Conservation (phyloP, 2,888 invertebrate genomes). For the Nycteola revayana region DNA sequence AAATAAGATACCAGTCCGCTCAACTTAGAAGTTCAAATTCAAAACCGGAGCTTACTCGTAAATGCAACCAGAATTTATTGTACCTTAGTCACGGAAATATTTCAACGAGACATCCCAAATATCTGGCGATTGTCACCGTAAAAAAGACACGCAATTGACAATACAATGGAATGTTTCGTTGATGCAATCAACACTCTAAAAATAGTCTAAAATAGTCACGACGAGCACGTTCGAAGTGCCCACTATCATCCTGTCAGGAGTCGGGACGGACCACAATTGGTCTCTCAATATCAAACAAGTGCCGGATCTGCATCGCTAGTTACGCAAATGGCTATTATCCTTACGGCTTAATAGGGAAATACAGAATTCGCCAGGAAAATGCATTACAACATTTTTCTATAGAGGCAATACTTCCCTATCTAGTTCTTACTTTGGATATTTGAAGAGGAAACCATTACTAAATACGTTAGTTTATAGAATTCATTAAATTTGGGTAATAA, state of each 20-base stretch:
- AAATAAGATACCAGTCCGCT: no score
- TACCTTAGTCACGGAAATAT: constrained; percentile 22
- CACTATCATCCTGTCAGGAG: constrained; percentile 64
- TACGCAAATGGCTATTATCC: constrained; percentile 34
- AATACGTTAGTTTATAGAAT: no score
- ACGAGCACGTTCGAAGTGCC: constrained; percentile 51
- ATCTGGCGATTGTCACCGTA: constrained; percentile 33
- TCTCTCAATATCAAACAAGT: constrained; percentile 43
- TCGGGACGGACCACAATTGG: constrained; percentile 51
- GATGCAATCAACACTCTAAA: constrained; percentile 65
- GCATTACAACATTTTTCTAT: no score
- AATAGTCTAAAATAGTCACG: constrained; percentile 71
- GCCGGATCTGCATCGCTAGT: constrained; percentile 33
- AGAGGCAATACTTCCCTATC: no score
- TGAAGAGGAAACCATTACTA: no score
- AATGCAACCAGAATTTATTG: constrained; percentile 16
- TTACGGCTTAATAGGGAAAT: constrained; percentile 31
- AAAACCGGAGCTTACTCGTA: no score
- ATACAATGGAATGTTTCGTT: constrained; percentile 61
- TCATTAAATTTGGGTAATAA: constrained; percentile 21
- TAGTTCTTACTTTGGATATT: no score
- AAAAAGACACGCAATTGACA: constrained; percentile 47
- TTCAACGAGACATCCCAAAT: constrained; percentile 20
- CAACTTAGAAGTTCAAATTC: no score
- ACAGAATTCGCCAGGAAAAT: constrained; percentile 16